Conservation (phyloP, 2,888 invertebrate genomes). For the Prostheceraeus crozeri region DNA sequence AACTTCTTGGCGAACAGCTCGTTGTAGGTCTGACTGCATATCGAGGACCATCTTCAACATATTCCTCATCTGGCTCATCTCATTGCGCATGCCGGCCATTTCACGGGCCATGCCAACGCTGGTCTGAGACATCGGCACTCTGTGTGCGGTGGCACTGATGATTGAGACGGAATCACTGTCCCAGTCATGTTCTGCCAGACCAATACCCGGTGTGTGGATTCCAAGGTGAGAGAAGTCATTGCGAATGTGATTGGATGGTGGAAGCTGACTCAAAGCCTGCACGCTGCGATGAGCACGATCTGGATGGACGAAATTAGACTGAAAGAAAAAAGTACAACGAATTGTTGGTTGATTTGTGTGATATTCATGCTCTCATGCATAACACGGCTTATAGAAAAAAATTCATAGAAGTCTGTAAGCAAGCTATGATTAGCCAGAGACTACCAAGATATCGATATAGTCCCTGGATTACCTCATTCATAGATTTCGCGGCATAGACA, state of each 20-base stretch:
- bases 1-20: constrained; percentile 55
- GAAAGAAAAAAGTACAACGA: constrained; percentile 38
- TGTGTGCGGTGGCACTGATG: constrained; percentile 50
- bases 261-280: constrained; percentile 47
- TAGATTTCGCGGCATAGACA: no score
- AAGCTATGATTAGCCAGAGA: no score
- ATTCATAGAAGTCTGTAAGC: no score
- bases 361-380: no score
- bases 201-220: constrained; percentile 43
- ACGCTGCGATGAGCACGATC: constrained; percentile 48
- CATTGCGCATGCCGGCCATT: constrained; percentile 47
- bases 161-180: constrained; percentile 50
- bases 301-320: constrained; percentile 45
- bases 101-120: constrained; percentile 48
- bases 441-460: no score
- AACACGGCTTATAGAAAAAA: no score
- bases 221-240: constrained; percentile 54
- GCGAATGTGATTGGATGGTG: constrained; percentile 43
- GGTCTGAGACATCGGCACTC: constrained; percentile 43
- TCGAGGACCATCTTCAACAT: constrained; percentile 53
- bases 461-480: no score
- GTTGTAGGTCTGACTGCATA: constrained; percentile 54
- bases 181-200: constrained; percentile 41
- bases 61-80: constrained; percentile 51
- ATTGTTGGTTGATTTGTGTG: no score